Percentiles rank a stretch among this genome's conserved stretches.
These are phyloP conservation scores for Dicyrtoma fusca DNA, from an alignment of 2,888 invertebrate genomes.

Conservation along the genomic window DNA sequence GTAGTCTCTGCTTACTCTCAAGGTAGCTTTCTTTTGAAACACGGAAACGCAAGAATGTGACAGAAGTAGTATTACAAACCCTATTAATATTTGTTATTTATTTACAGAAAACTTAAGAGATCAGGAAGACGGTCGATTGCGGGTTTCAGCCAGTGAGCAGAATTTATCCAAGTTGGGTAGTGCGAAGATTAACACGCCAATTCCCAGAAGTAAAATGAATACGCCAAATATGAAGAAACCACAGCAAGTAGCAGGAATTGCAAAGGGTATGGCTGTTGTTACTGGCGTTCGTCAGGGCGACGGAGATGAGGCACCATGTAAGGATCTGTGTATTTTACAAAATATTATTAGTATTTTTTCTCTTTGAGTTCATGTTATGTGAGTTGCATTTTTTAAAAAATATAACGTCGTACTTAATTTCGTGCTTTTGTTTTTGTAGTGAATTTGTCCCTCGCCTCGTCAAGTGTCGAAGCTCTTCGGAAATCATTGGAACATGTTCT, in stretches of 20 bases:
- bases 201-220: slow-evolving; percentile 53
- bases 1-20: slow-evolving; percentile 53
- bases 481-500: slow-evolving; percentile 55
- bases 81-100: background rate
- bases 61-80: slow-evolving; percentile 26
- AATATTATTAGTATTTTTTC: background rate
- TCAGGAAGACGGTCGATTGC: slow-evolving; percentile 47
- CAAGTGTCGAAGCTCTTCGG: slow-evolving; percentile 49
- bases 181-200: slow-evolving; percentile 48
- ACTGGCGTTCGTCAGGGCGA: slow-evolving; percentile 55
- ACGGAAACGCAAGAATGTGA: slow-evolving; percentile 40
- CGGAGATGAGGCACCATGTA: slow-evolving; percentile 50
- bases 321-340: slow-evolving; percentile 22
- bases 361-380: background rate
- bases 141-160: slow-evolving; percentile 55
- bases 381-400: background rate
- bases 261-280: slow-evolving; percentile 53
- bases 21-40: slow-evolving; percentile 43
- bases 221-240: slow-evolving; percentile 53
- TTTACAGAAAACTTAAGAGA: slow-evolving; percentile 53
- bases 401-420: no score
- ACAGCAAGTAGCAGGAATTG: slow-evolving; percentile 54
- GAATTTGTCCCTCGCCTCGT: slow-evolving; percentile 47
- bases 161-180: slow-evolving; percentile 51
- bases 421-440: slow-evolving; percentile 45